Percentiles rank a stretch among this genome's conserved stretches.
These are phyloP conservation scores for Erinaceus europaeus DNA, from an alignment of 2,113 vertebrate species.

Conservation along the genomic window DNA sequence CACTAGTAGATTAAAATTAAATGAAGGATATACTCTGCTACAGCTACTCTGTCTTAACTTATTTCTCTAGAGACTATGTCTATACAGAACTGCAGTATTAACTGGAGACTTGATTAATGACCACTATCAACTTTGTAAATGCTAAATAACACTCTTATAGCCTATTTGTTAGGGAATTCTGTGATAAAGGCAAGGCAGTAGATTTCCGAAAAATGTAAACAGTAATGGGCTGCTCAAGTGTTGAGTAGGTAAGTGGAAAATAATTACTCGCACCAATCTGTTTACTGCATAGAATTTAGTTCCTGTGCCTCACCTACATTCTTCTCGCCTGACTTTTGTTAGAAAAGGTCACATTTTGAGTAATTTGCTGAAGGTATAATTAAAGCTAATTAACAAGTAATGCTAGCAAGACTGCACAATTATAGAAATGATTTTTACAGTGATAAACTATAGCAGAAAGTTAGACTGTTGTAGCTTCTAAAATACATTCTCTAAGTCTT, in stretches of 20 bases:
- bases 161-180: constrained; percentile 26
- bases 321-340: constrained; percentile 75
- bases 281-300: constrained; percentile 46
- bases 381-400: constrained; percentile 74
- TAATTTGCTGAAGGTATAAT: constrained; percentile 75
- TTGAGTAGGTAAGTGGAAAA: constrained; percentile 39
- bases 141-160: constrained; percentile 47
- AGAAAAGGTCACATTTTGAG: constrained; percentile 78
- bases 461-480: constrained; percentile 44
- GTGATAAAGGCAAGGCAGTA: constrained; percentile 40
- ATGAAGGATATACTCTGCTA: neutral
- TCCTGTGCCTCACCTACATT: constrained; percentile 54
- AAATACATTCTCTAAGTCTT: neutral
- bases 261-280: constrained; percentile 20
- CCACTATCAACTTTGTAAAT: constrained; percentile 40
- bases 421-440: constrained; percentile 69
- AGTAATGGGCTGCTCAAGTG: constrained; percentile 21
- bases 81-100: neutral
- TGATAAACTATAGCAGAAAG: constrained; percentile 61
- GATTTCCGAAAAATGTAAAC: constrained; percentile 33
- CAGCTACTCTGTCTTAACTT: neutral
- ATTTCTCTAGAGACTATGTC: neutral
- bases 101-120: neutral
- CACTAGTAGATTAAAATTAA: neutral
- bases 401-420: constrained; percentile 69